phyloP scores from a whole-genome alignment of 2,888 invertebrate species.

The Agrochola circellaris region DNA sequence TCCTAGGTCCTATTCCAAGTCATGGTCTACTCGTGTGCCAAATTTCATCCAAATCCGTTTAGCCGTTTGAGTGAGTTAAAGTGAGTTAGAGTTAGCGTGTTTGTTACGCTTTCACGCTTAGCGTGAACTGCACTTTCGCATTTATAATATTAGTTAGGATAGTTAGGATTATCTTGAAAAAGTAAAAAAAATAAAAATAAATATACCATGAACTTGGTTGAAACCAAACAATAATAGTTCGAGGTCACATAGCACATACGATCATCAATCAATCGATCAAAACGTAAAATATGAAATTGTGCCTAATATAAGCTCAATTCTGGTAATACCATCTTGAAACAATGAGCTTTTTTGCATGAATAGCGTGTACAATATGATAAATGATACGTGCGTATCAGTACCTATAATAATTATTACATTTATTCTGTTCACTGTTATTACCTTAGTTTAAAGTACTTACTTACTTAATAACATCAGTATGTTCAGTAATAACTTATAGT shows the following conservation, averaged over 20 bases:
- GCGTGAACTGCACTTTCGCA: too few relatives aligned
- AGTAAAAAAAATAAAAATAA: too few relatives aligned
- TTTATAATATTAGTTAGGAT: too few relatives aligned
- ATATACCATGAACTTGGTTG: not conserved
- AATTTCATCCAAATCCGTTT: too few relatives aligned
- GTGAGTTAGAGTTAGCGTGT: too few relatives aligned
- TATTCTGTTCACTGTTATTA: not conserved
- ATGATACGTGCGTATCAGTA: not conserved
- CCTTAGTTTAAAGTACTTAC: not conserved
- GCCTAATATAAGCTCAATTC: not conserved
- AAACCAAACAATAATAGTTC: not conserved
- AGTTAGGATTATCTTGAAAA: too few relatives aligned
- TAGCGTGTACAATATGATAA: not conserved
- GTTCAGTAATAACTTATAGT: not conserved
- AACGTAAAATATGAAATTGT: slow-evolving; percentile 2
- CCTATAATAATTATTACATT: not conserved
- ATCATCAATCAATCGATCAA: not conserved
- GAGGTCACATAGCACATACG: not conserved
- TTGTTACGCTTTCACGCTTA: too few relatives aligned
- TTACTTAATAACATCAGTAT: not conserved
- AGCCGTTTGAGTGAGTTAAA: too few relatives aligned
- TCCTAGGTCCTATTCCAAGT: too few relatives aligned
- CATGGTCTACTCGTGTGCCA: too few relatives aligned
- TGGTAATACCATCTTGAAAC: not conserved
- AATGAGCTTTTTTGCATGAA: not conserved